These are phyloP conservation scores for Epicauta chinensis DNA, from an alignment of 1,140 invertebrate genomes.

Conservation along the genomic window DNA sequence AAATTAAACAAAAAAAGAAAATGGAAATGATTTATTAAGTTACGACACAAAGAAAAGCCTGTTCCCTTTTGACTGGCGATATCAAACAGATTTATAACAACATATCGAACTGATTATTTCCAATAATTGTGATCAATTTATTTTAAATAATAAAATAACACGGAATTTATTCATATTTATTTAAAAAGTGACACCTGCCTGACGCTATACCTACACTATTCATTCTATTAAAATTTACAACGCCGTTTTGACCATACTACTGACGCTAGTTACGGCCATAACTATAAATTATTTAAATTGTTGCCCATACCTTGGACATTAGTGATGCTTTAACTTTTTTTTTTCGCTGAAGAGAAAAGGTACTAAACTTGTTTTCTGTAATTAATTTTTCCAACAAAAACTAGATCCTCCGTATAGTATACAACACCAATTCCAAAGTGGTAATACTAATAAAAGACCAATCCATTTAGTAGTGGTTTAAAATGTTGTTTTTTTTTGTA, in stretches of 20 bases:
- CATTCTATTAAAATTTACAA: constrained; percentile 18
- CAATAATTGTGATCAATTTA: constrained; percentile 24
- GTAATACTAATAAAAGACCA: too few relatives aligned
- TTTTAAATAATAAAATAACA: constrained; percentile 21
- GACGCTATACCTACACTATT: constrained; percentile 18
- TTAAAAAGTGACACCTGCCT: constrained; percentile 24
- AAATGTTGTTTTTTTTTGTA: too few relatives aligned
- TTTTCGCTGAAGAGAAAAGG: not conserved
- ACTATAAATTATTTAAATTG: constrained; percentile 21
- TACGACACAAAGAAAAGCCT: constrained; percentile 21
- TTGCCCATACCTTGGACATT: constrained; percentile 8
- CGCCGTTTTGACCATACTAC: constrained; percentile 3
- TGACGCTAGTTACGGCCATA: constrained; percentile 16
- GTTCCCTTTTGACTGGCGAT: constrained; percentile 4
- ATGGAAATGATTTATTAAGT: constrained; percentile 19
- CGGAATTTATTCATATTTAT: constrained; percentile 16
- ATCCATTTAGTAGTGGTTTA: too few relatives aligned
- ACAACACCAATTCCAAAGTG: too few relatives aligned
- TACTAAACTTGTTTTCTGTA: not conserved
- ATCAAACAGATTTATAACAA: constrained; percentile 16
- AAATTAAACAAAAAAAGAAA: constrained; percentile 10
- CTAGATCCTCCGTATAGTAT: too few relatives aligned
- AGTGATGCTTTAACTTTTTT: constrained; percentile 12
- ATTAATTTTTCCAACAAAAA: too few relatives aligned
- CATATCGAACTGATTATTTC: constrained; percentile 18